Base-by-base conservation (phyloP, 2,888 invertebrate species). In the Drosophila fulvimacula region DNA sequence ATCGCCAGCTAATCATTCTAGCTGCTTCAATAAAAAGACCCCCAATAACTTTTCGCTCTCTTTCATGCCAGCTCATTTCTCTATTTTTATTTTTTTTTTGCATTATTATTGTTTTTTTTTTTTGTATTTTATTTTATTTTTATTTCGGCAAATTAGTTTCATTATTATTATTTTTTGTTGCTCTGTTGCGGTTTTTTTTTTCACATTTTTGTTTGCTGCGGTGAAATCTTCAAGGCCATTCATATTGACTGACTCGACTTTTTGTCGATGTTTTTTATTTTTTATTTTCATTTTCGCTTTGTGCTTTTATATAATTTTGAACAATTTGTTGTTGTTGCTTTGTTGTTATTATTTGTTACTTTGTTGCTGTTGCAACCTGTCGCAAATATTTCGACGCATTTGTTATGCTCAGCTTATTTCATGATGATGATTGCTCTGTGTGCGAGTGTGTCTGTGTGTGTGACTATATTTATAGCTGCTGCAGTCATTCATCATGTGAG, bases 321-420 rank as follows among this genome's bases (percentile, higher is more conserved):
- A 21, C 44, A 36, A 42, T 48, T 64, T 55, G 53, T 65, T 62
- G 49, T 34, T 49, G 51, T 19, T 19, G 17, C 41, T 27, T 44
- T 53, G 17, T n/a, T 41, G 3, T 24, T 42, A 34, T 36, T 42
- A 5, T 48, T 58, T 27, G 53, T 36, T 69, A 48, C 36, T 56
- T 64, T 71, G 64, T 67, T 56, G 76, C 52, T 71, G 68, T 59
- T 85, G 85, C 85, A 85, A 85, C 87, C 82, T 87, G 88, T 85
- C 85, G 81, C 85, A 77, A 79, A 83, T 79, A 80, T 80, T 81
- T 85, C 81, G 76, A 79, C 79, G 84, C 87, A 84, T 85, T 87
- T 84, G 87, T 84, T 87, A 87, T 87, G 84, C 87, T 85, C 78
- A 85, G 79, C 76, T 84, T 87, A 77, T 84, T 84, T 81, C 80